Conservation (phyloP, 2,888 invertebrate species). For the Acanthacorydalis orientalis region DNA sequence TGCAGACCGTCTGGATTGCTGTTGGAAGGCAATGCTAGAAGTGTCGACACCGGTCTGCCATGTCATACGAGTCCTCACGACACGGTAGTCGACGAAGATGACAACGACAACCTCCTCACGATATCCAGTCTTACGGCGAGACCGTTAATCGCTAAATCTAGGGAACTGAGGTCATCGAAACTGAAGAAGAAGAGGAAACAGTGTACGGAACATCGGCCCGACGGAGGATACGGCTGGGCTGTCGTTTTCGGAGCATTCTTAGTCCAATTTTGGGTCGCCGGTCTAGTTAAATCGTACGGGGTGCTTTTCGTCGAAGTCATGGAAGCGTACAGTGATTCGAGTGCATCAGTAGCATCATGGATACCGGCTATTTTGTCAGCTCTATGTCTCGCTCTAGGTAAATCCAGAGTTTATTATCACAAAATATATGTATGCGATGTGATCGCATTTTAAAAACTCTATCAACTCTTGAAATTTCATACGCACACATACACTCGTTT, state of each 20-base stretch:
- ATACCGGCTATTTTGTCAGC: conserved; percentile 64
- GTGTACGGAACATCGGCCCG: conserved; percentile 31
- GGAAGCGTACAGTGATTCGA: conserved; percentile 59
- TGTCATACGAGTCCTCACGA: conserved; percentile 26
- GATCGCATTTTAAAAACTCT: too few relatives aligned
- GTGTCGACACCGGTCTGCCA: conserved; percentile 8
- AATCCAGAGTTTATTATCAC: conserved; percentile 15
- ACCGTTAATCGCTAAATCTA: conserved; percentile 51
- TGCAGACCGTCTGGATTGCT: conserved; percentile 30
- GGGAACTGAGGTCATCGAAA: conserved; percentile 33
- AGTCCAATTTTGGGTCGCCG: conserved; percentile 69
- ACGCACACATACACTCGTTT: too few relatives aligned
- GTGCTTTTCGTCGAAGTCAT: conserved; percentile 66
- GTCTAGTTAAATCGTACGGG: conserved; percentile 64
- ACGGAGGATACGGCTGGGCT: conserved; percentile 65
- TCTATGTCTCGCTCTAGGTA: conserved; percentile 54
- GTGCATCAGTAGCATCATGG: conserved; percentile 62
- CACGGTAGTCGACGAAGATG: conserved; percentile 40
- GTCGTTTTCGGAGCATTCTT: conserved; percentile 62
- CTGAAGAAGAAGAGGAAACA: conserved; percentile 18
- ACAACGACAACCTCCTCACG: conserved; percentile 55
- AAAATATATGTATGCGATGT: too few relatives aligned
- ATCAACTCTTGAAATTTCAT: too few relatives aligned
- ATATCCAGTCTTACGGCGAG: conserved; percentile 56
- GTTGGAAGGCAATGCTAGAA: conserved; percentile 20